These are phyloP conservation scores for Tenthredo scrophulariae DNA, from an alignment of 2,888 invertebrate genomes.

Conservation along the genomic window DNA sequence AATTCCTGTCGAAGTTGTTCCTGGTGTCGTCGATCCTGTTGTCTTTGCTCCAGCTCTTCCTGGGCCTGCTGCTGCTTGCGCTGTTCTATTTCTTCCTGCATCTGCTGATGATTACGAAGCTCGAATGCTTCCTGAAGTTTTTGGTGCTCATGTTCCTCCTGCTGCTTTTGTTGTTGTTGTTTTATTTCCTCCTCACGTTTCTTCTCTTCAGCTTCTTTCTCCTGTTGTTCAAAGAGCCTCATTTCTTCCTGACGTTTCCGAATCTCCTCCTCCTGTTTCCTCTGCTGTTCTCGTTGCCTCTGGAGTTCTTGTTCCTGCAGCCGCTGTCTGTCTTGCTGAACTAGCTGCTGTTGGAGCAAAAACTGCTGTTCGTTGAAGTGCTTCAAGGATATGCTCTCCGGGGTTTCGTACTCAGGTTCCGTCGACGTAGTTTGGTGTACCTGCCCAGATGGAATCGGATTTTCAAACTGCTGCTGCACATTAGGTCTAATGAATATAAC, in stretches of 20 bases:
- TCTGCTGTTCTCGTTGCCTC: constrained; percentile 68
- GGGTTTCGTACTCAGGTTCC: constrained; percentile 71
- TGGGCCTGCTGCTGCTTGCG: constrained; percentile 23
- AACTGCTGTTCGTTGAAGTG: constrained; percentile 76
- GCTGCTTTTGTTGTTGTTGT: constrained; percentile 32
- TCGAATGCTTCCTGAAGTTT: constrained; percentile 37
- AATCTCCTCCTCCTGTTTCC: constrained; percentile 68
- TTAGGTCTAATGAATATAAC: constrained; percentile 67
- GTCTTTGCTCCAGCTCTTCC: background rate
- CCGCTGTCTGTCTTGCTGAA: constrained; percentile 72
- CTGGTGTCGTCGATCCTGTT: constrained; percentile 22
- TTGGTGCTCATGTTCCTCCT: constrained; percentile 53
- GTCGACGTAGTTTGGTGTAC: constrained; percentile 53
- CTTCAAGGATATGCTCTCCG: constrained; percentile 74
- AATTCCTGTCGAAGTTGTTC: constrained; percentile 54
- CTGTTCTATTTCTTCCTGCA: constrained; percentile 31
- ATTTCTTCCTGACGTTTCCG: constrained; percentile 68
- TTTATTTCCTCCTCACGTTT: constrained; percentile 34
- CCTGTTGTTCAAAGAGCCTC: constrained; percentile 63
- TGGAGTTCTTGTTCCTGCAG: constrained; percentile 71
- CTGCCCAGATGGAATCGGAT: constrained; percentile 11
- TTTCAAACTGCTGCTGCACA: constrained; percentile 42
- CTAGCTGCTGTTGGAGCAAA: constrained; percentile 71
- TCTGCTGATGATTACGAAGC: constrained; percentile 15
- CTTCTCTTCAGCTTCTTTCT: constrained; percentile 59